Base-by-base conservation (phyloP, 2,888 invertebrate species). In the Lasioglossum villosulum region DNA sequence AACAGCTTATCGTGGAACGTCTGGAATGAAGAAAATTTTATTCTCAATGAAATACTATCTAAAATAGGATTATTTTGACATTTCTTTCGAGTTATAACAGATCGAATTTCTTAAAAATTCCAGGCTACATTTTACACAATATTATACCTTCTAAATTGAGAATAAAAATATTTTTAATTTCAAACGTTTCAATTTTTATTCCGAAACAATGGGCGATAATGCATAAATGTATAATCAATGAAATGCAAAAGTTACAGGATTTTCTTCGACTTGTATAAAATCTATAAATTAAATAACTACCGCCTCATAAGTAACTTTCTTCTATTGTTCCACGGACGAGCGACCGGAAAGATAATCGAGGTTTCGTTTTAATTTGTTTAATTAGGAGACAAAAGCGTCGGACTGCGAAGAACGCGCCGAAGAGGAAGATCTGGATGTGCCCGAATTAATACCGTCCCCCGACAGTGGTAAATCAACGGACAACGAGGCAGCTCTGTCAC, bases 391-490 rank as follows among this genome's bases (percentile, higher is more conserved):
- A 88, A 94, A 94, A 90, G 88, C 91, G 42, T 89, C 92, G 79
- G 94, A 95, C 42, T 94, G 94, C 56, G 94, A 93, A 80, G 95
- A 96, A 81, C 94, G 94, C 86, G 95, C 95, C 52, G 94, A 94
- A 80, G 96, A 96, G 85, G 96, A 95, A 89, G 94, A 95, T 86
- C 95, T 96, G 80, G 96, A 96, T 91, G 96, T 96, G 70, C 94
- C 95, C 81, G 95, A 96, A 90, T 93, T 95, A 63, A 94, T 95
- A 78, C 96, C 95, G 81, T 96, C 96, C 48, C 96, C 96, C 34
- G 96, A 96, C 91, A 96, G 96, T 82, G 95, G 95, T 83, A 95
- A 96, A 92, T 96, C 96, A 68, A 95, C 95, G 87, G 96, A 96
- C 94, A 96, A 96, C 93, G 96, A 96, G 92, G 96, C 96, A 82